Base-by-base conservation (phyloP, 2,797 vertebrate species). In the Nothura maculosa region DNA sequence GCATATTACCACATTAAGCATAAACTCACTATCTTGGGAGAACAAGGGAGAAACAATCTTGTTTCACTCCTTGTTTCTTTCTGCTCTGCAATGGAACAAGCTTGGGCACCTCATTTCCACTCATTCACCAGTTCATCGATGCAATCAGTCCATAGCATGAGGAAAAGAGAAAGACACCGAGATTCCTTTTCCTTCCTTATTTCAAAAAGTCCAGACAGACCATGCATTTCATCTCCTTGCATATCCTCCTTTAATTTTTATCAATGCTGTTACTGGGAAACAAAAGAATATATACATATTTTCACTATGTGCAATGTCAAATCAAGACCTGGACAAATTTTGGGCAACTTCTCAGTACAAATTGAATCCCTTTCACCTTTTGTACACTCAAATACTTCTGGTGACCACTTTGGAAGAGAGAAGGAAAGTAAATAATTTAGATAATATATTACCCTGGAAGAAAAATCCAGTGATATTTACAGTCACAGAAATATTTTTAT, bases 101-200 rank as follows among this genome's bases (percentile, higher is more conserved):
- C 6, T 45, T 42, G 47, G 34, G 2, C 2, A 28, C 20, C 54
- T 67, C 17, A 20, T 60, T 82, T 21, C 5, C 5, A 30, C 6
- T 30, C 17, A 19, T 55, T 58, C 36, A 42, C 5, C 12, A 28
- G 24, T 52, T 90, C 40, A 69, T 16, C 47, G 4, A 20, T 67
- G 32, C 6, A 87, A 8, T 22, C 18, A 60, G 9, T 10, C 6
- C 15, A 47, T 47, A n/a, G 17, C 54, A 55, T n/a, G 28, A 68
- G 13, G 40, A 84, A 89, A 81, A 88, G 1, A 9, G 14, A 87
- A 70, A 4, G 22, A 74, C 83, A 78, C 5, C 43, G 10, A 85
- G 54, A 18, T 1, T 2, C 1, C 20, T 34, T 50, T 30, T 36
- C 34, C 34, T 40, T 1, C 12, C 10, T 11, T 42, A 20, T 30